Base-by-base conservation (phyloP, 2,888 invertebrate genomes). In the Lithophane ornitopus region DNA sequence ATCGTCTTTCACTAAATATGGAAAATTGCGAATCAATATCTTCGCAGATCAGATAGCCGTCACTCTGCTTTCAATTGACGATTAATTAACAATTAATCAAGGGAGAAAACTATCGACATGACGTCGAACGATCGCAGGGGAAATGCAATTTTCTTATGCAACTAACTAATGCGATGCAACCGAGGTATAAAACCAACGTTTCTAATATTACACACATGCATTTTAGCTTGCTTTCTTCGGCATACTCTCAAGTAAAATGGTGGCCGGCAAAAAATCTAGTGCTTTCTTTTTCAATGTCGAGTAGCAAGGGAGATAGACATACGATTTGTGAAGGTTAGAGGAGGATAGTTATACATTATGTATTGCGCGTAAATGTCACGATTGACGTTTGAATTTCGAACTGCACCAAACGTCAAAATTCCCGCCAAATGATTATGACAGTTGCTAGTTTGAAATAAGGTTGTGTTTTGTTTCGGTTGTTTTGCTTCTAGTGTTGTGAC, bases 281-380 rank as follows among this genome's bases (percentile, higher is more conserved):
- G 96, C 96, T 96, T 96, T 96, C 96, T 96, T 96, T 96, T 96
- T 96, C 96, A 95, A 95, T 95, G 96, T 94, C 94, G 94, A 90
- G 84, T 89, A 84, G 83, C 80, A 89, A 93, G 84, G 68, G 91
- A 91, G 92, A 95, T 77, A 89, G 86, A 71, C 70, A 87, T 86
- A 92, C 46, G 52, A 85, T 87, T 84, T 84, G 69, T 83, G 74
- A 82, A 87, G 66, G 90, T 85, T 80, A 92, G 92, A 96, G 85
- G 54, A 92, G 91, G 95, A 95, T 85, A 85, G 86, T 78, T 86
- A 75, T 88, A 91, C 91, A 91, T 89, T 90, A 92, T 89, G 76
- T 91, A 90, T 92, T 94, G 92, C 94, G 93, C 91, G 89, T 88
- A 82, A 92, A 90, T 92, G 90, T 89, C 89, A 90, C 87, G 82